Base-by-base conservation (phyloP, 2,797 vertebrate species). In the Petrocephalus schoutedeni region DNA sequence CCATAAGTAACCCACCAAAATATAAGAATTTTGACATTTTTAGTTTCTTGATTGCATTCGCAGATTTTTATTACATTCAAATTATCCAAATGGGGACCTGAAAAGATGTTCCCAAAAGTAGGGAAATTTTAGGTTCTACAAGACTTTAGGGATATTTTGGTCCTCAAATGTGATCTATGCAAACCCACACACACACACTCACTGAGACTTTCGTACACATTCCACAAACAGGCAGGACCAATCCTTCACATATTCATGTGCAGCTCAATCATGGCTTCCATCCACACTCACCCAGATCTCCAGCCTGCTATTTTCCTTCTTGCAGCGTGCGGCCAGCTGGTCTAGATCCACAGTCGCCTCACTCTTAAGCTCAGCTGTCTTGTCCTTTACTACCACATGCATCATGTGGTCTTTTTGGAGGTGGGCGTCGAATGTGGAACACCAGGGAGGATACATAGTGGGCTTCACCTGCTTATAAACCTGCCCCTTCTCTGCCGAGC, bases 401-500 rank as follows among this genome's bases (percentile, higher is more conserved):
- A 99, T 99, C 89, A 99, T 94, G 51, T 98, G 96, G 0, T 98
- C 98, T 0, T 93, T 96, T 93, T 97, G 97, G 90, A 99, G 94
- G 77, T 99, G 98, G 61, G 98, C 97, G 0, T 99, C 98, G 0
- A 99, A 99, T 0, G 97, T 99, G 92, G 96, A 97, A 94, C 95
- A 97, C 98, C 98, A 99, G 0, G 97, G 97, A 0, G 98, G 98
- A 91, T 99, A 99, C 98, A 99, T 99, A 88, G 98, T 99, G 80
- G 98, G 98, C 89, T 98, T 98, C 92, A 98, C 98, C 95, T 99
- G 98, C 91, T 98, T 95, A 0, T 97, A 97, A 87, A 97, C 95
- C 49, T 96, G 97, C 51, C 98, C 98, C 88, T 97, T 98, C 89
- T 99, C 98, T 99, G 93, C 23, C 0, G 14, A 67, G 16, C 8